These are phyloP conservation scores for Corynorhinus townsendii DNA, from an alignment of 2,113 vertebrate genomes.

Conservation along the genomic window DNA sequence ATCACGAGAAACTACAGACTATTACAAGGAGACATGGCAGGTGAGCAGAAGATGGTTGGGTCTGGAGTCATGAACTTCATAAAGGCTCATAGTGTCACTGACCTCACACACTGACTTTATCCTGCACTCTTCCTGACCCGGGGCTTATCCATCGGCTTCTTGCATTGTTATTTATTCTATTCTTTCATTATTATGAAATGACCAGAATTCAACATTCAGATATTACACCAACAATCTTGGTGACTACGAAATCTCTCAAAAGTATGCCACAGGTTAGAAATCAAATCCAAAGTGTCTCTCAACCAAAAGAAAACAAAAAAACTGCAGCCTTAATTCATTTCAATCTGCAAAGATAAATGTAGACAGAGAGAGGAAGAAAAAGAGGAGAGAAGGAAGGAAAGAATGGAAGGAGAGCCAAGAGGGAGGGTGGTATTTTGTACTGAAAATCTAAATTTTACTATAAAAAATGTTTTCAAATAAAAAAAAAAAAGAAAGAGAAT, in stretches of 20 bases:
- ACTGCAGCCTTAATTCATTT: conserved; percentile 74
- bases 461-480: not conserved
- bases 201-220: not conserved
- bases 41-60: not conserved
- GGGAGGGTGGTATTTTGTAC: not conserved
- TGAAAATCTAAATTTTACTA: conserved; percentile 17
- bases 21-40: not conserved
- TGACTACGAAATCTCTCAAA: not conserved
- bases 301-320: conserved; percentile 47
- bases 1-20: conserved; percentile 55
- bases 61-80: not conserved
- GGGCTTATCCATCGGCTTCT: not conserved
- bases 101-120: not conserved
- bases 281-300: conserved; percentile 51
- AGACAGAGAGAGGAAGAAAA: not conserved
- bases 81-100: not conserved
- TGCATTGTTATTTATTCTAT: not conserved
- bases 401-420: not conserved
- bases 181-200: not conserved
- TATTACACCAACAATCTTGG: not conserved
- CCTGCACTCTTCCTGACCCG: not conserved
- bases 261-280: not conserved
- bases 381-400: not conserved
- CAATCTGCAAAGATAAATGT: conserved; percentile 18
- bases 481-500: conserved; percentile 19